Evolutionary conservation across 1,140 invertebrate species (phyloP).

Genomic region (Bacillus rossius): DNA sequence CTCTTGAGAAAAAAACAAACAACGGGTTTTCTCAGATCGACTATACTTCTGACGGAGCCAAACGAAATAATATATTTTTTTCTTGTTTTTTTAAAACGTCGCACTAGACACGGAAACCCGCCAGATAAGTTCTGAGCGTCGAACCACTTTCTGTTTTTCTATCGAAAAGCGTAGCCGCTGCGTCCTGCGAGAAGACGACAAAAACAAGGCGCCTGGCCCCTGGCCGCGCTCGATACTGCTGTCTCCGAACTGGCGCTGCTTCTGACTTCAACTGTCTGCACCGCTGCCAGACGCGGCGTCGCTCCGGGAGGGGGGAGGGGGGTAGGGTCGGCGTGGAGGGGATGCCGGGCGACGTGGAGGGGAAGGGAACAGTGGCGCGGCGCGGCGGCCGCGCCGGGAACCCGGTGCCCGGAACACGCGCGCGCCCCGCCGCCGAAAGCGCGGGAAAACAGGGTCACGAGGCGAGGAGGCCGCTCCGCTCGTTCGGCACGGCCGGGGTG

Average conservation of each 20-base stretch:
- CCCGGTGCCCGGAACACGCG: background rate
- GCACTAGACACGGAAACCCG: no score
- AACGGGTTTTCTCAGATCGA: no score
- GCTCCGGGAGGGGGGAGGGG: background rate
- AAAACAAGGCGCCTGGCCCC: no score
- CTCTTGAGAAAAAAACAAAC: no score
- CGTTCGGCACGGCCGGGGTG: background rate
- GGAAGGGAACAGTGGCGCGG: background rate
- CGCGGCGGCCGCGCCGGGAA: background rate
- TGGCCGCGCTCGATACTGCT: no score
- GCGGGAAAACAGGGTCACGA: background rate
- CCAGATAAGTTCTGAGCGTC: no score
- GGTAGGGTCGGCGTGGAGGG: background rate
- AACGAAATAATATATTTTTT: no score
- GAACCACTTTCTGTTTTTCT: no score
- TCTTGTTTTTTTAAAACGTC: no score
- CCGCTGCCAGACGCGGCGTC: background rate
- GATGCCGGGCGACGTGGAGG: background rate
- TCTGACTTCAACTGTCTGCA: slow-evolving; percentile 4
- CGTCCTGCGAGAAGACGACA: no score
- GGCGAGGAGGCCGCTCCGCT: background rate
- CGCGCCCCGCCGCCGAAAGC: background rate
- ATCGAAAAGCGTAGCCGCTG: no score
- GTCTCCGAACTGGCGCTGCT: background rate
- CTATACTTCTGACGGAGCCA: no score